phyloP scores from a whole-genome alignment of 2,888 invertebrate species.

The Coenonympha arcania region DNA sequence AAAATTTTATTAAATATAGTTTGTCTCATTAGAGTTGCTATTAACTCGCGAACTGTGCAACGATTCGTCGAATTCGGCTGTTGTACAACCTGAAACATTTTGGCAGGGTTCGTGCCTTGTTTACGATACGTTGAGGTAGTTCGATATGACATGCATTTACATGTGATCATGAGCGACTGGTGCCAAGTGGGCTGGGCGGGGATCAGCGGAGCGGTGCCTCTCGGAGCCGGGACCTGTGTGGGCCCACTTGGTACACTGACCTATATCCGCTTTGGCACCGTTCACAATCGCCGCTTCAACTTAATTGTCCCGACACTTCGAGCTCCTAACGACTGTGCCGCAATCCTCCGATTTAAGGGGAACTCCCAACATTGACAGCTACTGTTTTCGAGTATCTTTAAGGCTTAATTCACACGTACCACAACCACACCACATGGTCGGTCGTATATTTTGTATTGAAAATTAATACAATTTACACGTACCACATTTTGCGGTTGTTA shows the following conservation, averaged over 20 bases:
- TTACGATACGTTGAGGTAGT: conserved; percentile 19
- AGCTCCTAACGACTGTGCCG: conserved; percentile 69
- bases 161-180: conserved; percentile 32
- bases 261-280: conserved; percentile 74
- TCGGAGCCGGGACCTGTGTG: conserved; percentile 55
- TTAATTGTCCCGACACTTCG: conserved; percentile 74
- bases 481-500: conserved; percentile 10
- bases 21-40: conserved; percentile 2
- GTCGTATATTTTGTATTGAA: no score
- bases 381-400: conserved; percentile 43
- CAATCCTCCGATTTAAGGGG: conserved; percentile 70
- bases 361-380: conserved; percentile 47
- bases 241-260: conserved; percentile 68
- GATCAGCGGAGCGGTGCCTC: conserved; percentile 43
- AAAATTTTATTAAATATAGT: conserved; percentile 4
- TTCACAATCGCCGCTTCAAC: conserved; percentile 73
- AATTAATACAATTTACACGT: conserved; percentile 1
- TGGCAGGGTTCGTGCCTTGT: conserved; percentile 19
- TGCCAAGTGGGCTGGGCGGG: conserved; percentile 52
- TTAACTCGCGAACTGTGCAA: neutral
- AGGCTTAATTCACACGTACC: conserved; percentile 19
- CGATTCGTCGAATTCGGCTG: neutral
- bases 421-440: conserved; percentile 7
- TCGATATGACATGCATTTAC: conserved; percentile 25
- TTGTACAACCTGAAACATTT: conserved; percentile 5